Evolutionary conservation across 2,113 vertebrate genomes (phyloP).

Genomic region (Pitta sordida): DNA sequence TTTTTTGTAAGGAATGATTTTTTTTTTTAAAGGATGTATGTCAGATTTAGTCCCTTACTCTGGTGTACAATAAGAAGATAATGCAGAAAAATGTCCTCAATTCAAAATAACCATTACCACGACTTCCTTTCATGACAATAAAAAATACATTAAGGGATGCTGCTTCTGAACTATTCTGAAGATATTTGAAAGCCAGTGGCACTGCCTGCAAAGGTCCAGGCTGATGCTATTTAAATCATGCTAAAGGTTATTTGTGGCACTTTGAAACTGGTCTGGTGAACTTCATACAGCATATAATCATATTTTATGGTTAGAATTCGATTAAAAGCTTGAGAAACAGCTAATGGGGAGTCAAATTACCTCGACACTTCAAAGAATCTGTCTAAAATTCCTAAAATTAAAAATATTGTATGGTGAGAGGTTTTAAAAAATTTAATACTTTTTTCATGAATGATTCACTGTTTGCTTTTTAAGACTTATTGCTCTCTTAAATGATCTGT

Average conservation of each 20-base stretch:
- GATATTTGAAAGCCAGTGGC: conserved; percentile 4
- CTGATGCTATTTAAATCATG: background rate
- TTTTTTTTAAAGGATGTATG: background rate
- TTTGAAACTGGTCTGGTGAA: background rate
- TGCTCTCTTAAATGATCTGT: background rate
- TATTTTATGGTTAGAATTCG: conserved; percentile 24
- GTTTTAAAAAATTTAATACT: background rate
- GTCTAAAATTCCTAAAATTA: background rate
- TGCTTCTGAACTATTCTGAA: background rate
- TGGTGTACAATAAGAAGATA: background rate
- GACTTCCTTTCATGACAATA: background rate
- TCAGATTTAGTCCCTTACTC: background rate
- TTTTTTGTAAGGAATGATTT: background rate
- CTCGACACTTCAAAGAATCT: background rate
- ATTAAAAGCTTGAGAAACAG: conserved; percentile 17
- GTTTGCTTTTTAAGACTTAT: background rate
- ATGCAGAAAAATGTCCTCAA: background rate
- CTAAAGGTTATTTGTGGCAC: conserved; percentile 12
- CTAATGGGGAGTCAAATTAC: conserved; percentile 24
- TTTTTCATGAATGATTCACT: background rate
- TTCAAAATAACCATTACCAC: conserved; percentile 5
- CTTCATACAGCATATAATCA: background rate
- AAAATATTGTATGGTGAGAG: background rate
- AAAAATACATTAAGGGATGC: background rate
- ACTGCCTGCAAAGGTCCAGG: background rate